Base-by-base conservation (phyloP, 2,797 vertebrate genomes). In the Paedocypris micromegethes region DNA sequence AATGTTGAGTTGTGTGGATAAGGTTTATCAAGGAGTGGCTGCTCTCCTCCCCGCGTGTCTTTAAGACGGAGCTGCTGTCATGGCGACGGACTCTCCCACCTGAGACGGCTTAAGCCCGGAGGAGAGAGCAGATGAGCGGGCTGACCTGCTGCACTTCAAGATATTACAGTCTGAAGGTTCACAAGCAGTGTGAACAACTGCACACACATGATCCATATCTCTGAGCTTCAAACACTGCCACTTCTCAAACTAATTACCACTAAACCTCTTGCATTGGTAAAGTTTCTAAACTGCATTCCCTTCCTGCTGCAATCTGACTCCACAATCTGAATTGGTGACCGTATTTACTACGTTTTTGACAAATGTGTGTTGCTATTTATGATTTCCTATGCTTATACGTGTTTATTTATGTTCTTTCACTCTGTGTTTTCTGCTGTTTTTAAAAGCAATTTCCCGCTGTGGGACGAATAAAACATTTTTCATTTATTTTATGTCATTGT, bases 41-140 rank as follows among this genome's bases (percentile, higher is more conserved):
- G 70, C 73, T 70, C 68, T 60, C 54, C 63, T 70, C 43, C 39
- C 51, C 2, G 4, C 57, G 55, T 62, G 54, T 75, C 50, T 60
- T 53, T 70, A 55, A 68, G 70, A 55, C 51, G 70, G 77, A 82
- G 64, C 79, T 60, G 66, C 66, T 74, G 65, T 68, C 70, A 72
- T 48, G 59, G 41, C 57, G 56, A 58, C 41, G 41, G 58, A 72
- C 45, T 74, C 58, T 54, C 23, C 53, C 54, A 65, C 58, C 70
- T 49, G 42, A 62, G 46, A 70, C 43, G 41, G 48, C 73, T 70
- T 66, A 66, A 49, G 38, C 38, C 68, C 6, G 42, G 65, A 59
- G 56, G 45, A 49, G 39, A 38, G 39, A 50, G 43, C 4, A 9
- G 42, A 64, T 7, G 6, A 54, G n/a, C 42, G 49, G 39, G 37